phyloP scores from a whole-genome alignment of 2,113 vertebrate species.

The Oreochromis tanganicae region DNA sequence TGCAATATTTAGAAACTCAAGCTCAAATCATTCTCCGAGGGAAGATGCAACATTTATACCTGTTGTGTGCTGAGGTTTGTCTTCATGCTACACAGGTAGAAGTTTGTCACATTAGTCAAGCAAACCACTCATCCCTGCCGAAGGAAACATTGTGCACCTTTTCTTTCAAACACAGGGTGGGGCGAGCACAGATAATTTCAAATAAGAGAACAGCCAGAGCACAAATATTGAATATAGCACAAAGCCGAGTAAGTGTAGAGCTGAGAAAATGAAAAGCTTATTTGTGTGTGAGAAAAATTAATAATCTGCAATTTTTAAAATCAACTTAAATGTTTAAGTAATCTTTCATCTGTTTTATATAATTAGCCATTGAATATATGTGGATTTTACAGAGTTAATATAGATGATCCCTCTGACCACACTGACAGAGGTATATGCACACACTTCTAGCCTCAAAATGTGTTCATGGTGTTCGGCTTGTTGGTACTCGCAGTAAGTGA shows the following conservation, averaged over 20 bases:
- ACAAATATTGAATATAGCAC: not conserved
- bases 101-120: not conserved
- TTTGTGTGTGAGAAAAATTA: not conserved
- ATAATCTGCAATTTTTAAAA: not conserved
- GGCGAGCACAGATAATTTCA: not conserved
- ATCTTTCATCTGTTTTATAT: not conserved
- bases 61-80: slow-evolving; percentile 3
- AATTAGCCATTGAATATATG: not conserved
- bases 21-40: not conserved
- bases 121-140: not conserved
- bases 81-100: not conserved
- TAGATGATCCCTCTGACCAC: not conserved
- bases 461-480: not conserved
- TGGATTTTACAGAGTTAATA: not conserved
- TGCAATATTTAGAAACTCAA: slow-evolving; percentile 44
- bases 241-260: not conserved
- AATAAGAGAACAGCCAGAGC: not conserved
- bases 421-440: not conserved
- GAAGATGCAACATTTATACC: slow-evolving; percentile 25
- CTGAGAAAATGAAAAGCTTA: not conserved
- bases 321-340: not conserved
- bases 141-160: not conserved
- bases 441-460: not conserved
- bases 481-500: not conserved
- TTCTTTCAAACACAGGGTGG: not conserved